These are phyloP conservation scores for Himalopsyche kuldschensis DNA, from an alignment of 2,888 invertebrate species.

Conservation along the genomic window DNA sequence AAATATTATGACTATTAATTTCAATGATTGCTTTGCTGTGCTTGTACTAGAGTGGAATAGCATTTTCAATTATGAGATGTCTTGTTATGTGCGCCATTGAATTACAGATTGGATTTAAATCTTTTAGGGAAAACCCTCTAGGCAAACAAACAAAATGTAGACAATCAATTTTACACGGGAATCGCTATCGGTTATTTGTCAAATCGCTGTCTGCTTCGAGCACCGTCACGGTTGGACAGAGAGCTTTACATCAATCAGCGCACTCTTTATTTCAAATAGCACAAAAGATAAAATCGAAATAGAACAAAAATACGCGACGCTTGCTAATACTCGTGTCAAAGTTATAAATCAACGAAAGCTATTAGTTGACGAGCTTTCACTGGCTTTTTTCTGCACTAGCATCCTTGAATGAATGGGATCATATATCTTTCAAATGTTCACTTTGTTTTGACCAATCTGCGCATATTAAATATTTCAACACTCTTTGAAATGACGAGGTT, in stretches of 20 bases:
- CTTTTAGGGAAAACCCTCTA: neutral
- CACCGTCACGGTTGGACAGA: constrained; percentile 10
- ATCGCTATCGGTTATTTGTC: constrained; percentile 25
- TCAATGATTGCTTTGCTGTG: too few relatives aligned
- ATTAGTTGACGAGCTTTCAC: neutral
- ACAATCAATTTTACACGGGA: neutral
- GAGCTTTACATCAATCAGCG: constrained; percentile 19
- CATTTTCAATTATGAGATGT: neutral
- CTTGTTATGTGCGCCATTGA: neutral
- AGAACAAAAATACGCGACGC: neutral
- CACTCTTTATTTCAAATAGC: constrained; percentile 16
- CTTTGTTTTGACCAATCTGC: neutral
- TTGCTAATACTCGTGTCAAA: neutral
- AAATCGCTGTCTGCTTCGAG: constrained; percentile 16
- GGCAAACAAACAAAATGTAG: neutral
- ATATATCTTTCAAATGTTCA: neutral
- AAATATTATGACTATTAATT: too few relatives aligned
- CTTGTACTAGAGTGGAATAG: too few relatives aligned
- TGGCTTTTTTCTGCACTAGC: neutral
- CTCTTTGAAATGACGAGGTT: too few relatives aligned
- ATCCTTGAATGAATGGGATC: neutral
- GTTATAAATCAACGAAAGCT: neutral
- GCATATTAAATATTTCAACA: neutral
- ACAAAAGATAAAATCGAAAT: constrained; percentile 2
- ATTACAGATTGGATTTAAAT: neutral